phyloP scores from a whole-genome alignment of 1,140 invertebrate genomes.

The Drosophila bocqueti region DNA sequence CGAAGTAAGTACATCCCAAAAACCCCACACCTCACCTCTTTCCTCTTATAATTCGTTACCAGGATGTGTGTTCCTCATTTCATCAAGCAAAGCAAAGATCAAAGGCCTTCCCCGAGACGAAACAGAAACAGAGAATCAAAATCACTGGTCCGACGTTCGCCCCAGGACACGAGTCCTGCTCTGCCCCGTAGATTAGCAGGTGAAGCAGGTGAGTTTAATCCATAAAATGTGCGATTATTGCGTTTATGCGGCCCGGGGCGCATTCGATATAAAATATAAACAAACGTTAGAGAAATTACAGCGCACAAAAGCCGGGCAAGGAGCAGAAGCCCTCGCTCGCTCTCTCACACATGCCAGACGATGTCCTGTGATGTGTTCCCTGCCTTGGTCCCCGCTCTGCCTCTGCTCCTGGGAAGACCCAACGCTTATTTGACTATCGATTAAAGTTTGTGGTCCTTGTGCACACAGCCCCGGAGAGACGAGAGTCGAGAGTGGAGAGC shows the following conservation, averaged over 20 bases:
- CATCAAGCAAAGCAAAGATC: neutral
- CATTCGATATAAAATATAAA: slow-evolving; percentile 83
- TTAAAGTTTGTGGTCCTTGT: slow-evolving; percentile 77
- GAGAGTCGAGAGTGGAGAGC: slow-evolving; percentile 23
- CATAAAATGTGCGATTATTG: slow-evolving; percentile 84
- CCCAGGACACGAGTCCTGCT: slow-evolving; percentile 19
- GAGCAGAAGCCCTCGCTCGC: slow-evolving; percentile 18
- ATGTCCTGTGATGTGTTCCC: slow-evolving; percentile 6
- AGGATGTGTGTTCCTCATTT: neutral
- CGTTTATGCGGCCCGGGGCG: slow-evolving; percentile 76
- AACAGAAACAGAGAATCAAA: too few species aligned
- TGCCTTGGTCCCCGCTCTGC: neutral
- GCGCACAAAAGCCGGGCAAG: slow-evolving; percentile 59
- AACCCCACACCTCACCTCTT: neutral
- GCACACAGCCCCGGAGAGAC: slow-evolving; percentile 55
- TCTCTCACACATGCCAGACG: slow-evolving; percentile 29
- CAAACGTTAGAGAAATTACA: slow-evolving; percentile 83
- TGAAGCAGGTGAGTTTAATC: slow-evolving; percentile 79
- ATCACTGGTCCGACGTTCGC: neutral
- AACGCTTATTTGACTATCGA: slow-evolving; percentile 77
- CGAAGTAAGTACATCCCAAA: neutral
- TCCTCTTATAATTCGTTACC: neutral
- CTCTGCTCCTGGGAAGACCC: neutral
- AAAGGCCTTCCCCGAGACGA: neutral
- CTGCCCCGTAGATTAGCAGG: slow-evolving; percentile 66